Evolutionary conservation across 2,888 invertebrate species (phyloP).

Genomic region (Macrophya alboannulata): DNA sequence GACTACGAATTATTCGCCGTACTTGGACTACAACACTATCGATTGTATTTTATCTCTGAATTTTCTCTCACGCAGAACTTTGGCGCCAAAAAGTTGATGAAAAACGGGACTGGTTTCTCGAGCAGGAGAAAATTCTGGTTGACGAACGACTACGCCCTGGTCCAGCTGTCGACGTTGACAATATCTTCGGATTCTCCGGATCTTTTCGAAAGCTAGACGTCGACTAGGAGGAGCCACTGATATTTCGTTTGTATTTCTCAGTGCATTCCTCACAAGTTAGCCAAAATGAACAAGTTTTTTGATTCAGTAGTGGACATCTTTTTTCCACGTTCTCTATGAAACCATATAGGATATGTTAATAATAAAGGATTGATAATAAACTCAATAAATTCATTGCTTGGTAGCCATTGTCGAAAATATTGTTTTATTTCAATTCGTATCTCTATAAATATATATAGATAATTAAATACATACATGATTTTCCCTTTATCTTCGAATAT

Average conservation of each 20-base stretch:
- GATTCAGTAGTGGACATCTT: too few species aligned
- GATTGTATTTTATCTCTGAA: too few species aligned
- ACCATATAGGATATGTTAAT: not conserved
- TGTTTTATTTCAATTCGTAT: constrained; percentile 66
- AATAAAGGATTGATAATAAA: not conserved
- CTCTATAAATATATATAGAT: constrained; percentile 63
- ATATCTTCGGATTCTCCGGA: constrained; percentile 70
- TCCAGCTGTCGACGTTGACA: constrained; percentile 65
- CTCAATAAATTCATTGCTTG: too few species aligned
- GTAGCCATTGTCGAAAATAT: too few species aligned
- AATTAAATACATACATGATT: too few species aligned
- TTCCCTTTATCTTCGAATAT: too few species aligned
- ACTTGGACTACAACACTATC: not conserved
- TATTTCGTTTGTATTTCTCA: not conserved
- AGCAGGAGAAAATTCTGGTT: constrained; percentile 82
- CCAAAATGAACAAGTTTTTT: not conserved
- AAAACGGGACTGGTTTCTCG: constrained; percentile 82
- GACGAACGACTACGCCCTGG: constrained; percentile 77
- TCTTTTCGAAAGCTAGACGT: constrained; percentile 71
- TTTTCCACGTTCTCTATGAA: not conserved
- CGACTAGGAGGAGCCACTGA: constrained; percentile 61
- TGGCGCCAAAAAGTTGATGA: constrained; percentile 82
- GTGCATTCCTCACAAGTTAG: not conserved
- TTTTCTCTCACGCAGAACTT: constrained; percentile 75
- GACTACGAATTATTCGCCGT: not conserved